Base-by-base conservation (phyloP, 1,140 invertebrate species). In the Drosophila nebulosa region DNA sequence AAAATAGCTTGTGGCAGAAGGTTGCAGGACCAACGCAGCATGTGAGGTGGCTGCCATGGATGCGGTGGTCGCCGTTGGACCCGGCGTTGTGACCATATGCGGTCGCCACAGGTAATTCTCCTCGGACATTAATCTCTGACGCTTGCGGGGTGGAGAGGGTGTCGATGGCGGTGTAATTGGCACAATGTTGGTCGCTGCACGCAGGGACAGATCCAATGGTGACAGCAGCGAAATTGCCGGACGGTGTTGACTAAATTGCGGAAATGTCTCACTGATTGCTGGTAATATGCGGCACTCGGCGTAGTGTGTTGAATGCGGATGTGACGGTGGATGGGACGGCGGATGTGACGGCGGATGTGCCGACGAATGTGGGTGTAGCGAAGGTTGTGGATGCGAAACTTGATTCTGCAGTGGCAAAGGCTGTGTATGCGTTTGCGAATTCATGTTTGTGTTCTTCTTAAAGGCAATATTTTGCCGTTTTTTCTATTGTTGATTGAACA, bases 91-190 rank as follows among this genome's bases (percentile, higher is more conserved):
- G 36, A 72, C 60, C 53, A 79, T 74, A 86, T 93, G 93, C 32
- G 91, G 90, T 50, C 91, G 84, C 91, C 92, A 93, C 50, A 90
- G 74, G 55, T 91, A 85, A 90, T 93, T 93, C 58, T 79, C 90
- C 60, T 92, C 91, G 66, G 68, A 79, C 76, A 90, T 91, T 62
- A 90, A 90, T 92, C 83, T 72, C 88, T 92, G 92, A 71, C 92
- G 90, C 90, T 93, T 93, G 63, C 92, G 90, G 1, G 90, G 74
- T 3, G 93, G 93, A 32, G 93, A 93, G 5, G 93, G 93, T 14
- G 93, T 94, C 60, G 93, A 93, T n/a, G 93, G 93, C 16, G 93
- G 93, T 21, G 93, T 94, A 55, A 94, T 94, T 51, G 93, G 93
- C 66, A 92, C 91, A 55, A 90, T 77, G 64, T 79, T 90, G 30